phyloP scores from a whole-genome alignment of 2,888 invertebrate genomes.

The Tetanocera ferruginea region DNA sequence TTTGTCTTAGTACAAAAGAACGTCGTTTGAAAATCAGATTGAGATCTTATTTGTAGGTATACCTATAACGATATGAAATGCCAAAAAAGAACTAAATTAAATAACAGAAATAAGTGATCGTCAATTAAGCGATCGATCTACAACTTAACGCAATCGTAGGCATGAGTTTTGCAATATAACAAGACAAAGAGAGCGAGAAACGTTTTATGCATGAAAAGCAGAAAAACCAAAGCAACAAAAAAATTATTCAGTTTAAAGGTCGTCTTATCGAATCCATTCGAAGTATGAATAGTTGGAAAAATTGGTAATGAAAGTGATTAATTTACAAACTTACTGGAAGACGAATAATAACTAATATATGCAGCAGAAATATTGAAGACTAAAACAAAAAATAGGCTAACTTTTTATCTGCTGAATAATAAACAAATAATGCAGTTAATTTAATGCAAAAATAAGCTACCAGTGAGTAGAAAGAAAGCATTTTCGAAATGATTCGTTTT shows the following conservation, averaged over 20 bases:
- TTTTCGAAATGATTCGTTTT: no score
- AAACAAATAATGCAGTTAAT: no score
- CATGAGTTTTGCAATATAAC: not conserved
- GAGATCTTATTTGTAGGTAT: not conserved
- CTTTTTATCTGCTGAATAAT: no score
- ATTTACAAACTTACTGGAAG: no score
- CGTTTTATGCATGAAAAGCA: slow-evolving; percentile 24
- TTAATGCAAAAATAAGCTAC: no score
- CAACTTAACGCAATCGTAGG: not conserved
- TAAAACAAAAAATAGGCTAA: no score
- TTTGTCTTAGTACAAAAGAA: not conserved
- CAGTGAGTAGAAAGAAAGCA: no score
- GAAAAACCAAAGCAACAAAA: slow-evolving; percentile 36
- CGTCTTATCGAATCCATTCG: slow-evolving; percentile 20
- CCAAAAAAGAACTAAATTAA: not conserved
- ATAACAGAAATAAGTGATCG: not conserved
- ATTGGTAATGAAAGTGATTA: no score
- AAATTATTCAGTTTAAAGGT: slow-evolving; percentile 58
- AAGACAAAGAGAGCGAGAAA: slow-evolving; percentile 40
- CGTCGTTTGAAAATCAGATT: not conserved
- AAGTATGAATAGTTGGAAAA: not conserved
- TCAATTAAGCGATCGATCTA: not conserved
- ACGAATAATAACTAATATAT: no score
- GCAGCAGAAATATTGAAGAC: no score
- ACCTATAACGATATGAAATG: not conserved